phyloP scores from a whole-genome alignment of 2,888 invertebrate species.

The Acronicta aceris region DNA sequence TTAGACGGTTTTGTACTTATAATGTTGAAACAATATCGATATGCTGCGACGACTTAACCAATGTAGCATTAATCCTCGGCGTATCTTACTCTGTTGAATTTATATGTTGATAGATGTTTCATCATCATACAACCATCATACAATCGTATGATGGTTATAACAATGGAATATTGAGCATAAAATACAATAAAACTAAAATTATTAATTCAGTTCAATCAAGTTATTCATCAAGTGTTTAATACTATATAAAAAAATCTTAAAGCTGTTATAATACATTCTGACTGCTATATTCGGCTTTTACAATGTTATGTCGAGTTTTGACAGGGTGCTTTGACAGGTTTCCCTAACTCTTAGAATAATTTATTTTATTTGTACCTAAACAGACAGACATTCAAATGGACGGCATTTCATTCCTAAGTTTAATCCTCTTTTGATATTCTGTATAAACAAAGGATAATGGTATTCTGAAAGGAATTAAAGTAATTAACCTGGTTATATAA shows the following conservation, averaged over 20 bases:
- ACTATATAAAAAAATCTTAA: neutral
- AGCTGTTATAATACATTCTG: slow-evolving; percentile 10
- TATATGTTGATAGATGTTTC: too few species aligned
- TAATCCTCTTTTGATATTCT: slow-evolving; percentile 1
- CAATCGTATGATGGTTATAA: too few species aligned
- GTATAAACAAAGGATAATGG: neutral
- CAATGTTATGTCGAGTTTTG: neutral
- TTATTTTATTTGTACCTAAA: slow-evolving; percentile 4
- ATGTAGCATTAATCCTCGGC: too few species aligned
- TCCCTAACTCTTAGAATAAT: slow-evolving; percentile 14
- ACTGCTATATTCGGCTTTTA: neutral
- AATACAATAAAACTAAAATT: too few species aligned
- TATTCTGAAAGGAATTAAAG: neutral
- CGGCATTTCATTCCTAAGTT: neutral
- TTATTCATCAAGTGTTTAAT: neutral
- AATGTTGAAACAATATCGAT: too few species aligned
- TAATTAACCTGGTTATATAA: slow-evolving; percentile 6
- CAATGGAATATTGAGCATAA: too few species aligned
- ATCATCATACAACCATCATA: too few species aligned
- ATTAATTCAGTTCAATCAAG: too few species aligned
- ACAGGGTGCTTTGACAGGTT: slow-evolving; percentile 11
- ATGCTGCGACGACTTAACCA: too few species aligned
- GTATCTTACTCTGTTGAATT: too few species aligned
- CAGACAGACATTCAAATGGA: slow-evolving; percentile 2
- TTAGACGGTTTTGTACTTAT: too few species aligned